Evolutionary conservation across 2,888 invertebrate species (phyloP).

Genomic region (Myopa tessellatipennis): DNA sequence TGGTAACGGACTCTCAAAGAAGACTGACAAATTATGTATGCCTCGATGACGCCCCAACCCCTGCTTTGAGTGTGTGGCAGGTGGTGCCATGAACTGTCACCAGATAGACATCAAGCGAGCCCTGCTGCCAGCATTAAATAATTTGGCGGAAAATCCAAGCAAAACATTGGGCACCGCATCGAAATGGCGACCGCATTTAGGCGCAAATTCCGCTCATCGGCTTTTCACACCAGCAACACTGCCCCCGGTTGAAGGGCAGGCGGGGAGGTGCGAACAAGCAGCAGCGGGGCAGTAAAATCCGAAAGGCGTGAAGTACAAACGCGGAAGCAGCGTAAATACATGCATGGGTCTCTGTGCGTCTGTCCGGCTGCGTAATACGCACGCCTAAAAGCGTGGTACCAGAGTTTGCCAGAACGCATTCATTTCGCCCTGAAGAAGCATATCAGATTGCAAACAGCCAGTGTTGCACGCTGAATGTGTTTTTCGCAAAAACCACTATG

Average conservation of each 20-base stretch:
- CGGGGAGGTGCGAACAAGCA: not conserved
- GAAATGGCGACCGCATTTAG: slow-evolving; percentile 19
- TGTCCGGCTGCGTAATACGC: not conserved
- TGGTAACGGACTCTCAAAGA: no score
- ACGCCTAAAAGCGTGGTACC: slow-evolving; percentile 31
- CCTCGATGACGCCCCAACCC: not conserved
- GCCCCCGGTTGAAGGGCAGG: not conserved
- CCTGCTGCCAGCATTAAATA: slow-evolving; percentile 1
- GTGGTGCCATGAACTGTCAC: slow-evolving; percentile 21
- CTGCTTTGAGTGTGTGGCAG: not conserved
- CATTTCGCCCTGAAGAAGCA: slow-evolving; percentile 17
- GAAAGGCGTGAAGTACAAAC: no score
- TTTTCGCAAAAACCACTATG: slow-evolving; percentile 22
- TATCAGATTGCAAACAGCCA: slow-evolving; percentile 36
- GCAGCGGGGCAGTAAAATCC: no score
- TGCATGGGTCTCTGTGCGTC: not conserved
- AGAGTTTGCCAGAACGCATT: slow-evolving; percentile 22
- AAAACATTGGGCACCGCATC: not conserved
- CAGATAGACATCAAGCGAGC: slow-evolving; percentile 16
- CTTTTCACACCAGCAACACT: slow-evolving; percentile 25
- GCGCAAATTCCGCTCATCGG: slow-evolving; percentile 1
- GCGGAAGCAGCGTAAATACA: not conserved
- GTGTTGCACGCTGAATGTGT: slow-evolving; percentile 26
- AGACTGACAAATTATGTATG: no score
- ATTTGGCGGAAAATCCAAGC: slow-evolving; percentile 20